Base-by-base conservation (phyloP, 2,797 vertebrate genomes). In the Antrozous pallidus region DNA sequence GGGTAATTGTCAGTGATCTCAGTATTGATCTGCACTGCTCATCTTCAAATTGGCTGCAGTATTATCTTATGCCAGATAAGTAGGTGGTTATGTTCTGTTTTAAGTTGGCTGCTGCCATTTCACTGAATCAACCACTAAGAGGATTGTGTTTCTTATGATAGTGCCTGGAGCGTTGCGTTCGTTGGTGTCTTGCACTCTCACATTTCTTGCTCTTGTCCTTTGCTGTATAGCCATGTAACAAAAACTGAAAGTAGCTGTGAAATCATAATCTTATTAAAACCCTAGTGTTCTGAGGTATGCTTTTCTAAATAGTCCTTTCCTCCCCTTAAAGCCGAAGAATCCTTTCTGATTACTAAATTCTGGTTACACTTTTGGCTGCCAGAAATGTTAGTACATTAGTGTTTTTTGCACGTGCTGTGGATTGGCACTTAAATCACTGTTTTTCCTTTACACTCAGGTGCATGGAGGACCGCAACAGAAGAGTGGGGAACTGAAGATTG, bases 401-500 rank as follows among this genome's bases (percentile, higher is more conserved):
- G 14, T 87, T 86, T 71, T 96, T 75, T 96, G 38, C n/a, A 85
- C 18, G 17, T 88, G 13, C 56, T 83, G 78, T 40, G 17, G 75
- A 82, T 36, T 94, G 73, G 31, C 58, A 47, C 38, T 87, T 91
- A 81, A 81, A 26, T 75, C 69, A 61, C 22, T n/a, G 3, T 91
- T 95, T 17, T 96, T 88, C 90, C 16, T 97, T 42, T 90, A 88
- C 91, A 88, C 69, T 11, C 63, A 99, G 99, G 99, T 98, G 99
- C 99, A 0, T 99, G 99, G 99, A 99, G 99, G 97, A 98, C 98
- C 63, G 98, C 99, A 3, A 98, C 99, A 20, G 99, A 99, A 97
- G 99, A 99, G 79, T 99, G 99, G 99, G 99, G 99, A 96, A 99
- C 99, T 10, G 99, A 99, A 98, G 99, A 99, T 98, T 99, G 99